These are phyloP conservation scores for Bubo scandiacus DNA, from an alignment of 2,113 vertebrate species.

Conservation along the genomic window DNA sequence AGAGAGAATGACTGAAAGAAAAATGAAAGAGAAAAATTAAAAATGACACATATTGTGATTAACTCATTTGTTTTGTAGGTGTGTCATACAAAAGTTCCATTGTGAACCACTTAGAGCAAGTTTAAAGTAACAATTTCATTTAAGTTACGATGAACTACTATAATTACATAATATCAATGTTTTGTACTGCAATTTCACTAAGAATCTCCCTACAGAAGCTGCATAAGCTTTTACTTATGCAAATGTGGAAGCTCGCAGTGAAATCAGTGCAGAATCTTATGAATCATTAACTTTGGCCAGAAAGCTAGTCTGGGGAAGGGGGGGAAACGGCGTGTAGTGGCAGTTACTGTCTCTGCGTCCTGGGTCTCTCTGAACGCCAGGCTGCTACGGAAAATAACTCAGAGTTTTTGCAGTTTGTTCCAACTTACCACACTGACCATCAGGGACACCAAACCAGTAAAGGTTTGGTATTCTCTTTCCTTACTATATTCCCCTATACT, in stretches of 20 bases:
- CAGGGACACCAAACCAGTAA: neutral
- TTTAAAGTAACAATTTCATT: conserved; percentile 56
- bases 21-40: conserved; percentile 55
- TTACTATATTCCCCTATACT: neutral
- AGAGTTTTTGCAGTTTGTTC: neutral
- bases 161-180: conserved; percentile 58
- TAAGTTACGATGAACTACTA: conserved; percentile 20
- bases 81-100: conserved; percentile 39
- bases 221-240: conserved; percentile 29
- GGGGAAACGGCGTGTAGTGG: rapidly evolving
- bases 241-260: neutral
- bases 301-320: neutral
- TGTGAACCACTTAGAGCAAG: conserved; percentile 56
- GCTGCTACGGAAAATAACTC: neutral
- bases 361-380: neutral
- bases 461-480: neutral
- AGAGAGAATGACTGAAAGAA: conserved; percentile 43
- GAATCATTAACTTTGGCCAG: conserved; percentile 38
- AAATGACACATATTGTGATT: conserved; percentile 61
- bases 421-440: neutral
- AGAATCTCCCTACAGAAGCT: conserved; percentile 35
- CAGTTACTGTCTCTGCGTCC: neutral
- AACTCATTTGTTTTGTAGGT: conserved; percentile 67
- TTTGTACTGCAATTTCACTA: conserved; percentile 33
- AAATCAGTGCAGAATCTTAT: conserved; percentile 16